These are phyloP conservation scores for Austrofundulus limnaeus DNA, from an alignment of 2,113 vertebrate genomes.

Conservation along the genomic window DNA sequence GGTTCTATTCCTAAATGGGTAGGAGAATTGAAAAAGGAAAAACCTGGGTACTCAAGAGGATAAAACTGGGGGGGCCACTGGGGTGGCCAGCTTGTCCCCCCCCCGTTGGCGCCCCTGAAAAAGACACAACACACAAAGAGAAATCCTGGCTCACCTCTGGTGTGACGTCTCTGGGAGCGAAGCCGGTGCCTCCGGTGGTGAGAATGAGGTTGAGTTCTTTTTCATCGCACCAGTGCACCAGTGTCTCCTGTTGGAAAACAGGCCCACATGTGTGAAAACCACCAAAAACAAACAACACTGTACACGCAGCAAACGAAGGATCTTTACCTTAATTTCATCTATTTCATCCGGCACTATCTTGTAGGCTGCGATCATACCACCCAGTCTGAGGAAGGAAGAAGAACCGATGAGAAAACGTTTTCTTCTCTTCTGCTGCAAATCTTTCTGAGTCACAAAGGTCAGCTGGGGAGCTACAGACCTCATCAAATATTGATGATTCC, in stretches of 20 bases:
- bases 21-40: too few relatives aligned
- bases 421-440: not conserved
- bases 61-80: too few relatives aligned
- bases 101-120: too few relatives aligned
- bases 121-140: not conserved
- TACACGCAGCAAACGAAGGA: not conserved
- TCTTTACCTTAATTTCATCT: conserved; percentile 95
- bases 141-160: conserved; percentile 86
- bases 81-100: too few relatives aligned
- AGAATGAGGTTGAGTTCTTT: conserved; percentile 98
- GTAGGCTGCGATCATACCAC: conserved; percentile 96
- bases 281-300: not conserved
- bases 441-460: not conserved
- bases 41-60: too few relatives aligned
- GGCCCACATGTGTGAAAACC: not conserved
- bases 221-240: conserved; percentile 98
- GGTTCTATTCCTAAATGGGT: too few relatives aligned
- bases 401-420: conserved; percentile 10
- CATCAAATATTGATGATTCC: not conserved
- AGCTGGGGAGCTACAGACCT: conserved; percentile 1
- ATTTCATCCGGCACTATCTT: conserved; percentile 99
- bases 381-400: conserved; percentile 87
- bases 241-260: conserved; percentile 85
- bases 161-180: conserved; percentile 97
- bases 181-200: conserved; percentile 97